phyloP scores from a whole-genome alignment of 2,888 invertebrate genomes.

The Himalopsyche kuldschensis region DNA sequence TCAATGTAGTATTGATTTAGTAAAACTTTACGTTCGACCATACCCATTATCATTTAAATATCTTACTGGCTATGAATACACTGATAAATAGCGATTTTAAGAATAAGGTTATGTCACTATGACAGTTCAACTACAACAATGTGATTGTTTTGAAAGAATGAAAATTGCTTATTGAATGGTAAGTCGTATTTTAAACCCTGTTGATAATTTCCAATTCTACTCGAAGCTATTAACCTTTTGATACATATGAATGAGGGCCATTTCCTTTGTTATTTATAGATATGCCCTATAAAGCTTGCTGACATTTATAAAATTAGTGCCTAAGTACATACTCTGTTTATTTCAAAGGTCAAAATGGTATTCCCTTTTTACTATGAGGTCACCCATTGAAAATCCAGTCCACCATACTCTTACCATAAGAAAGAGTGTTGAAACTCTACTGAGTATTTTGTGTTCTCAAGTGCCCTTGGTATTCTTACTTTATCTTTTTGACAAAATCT shows the following conservation, averaged over 20 bases:
- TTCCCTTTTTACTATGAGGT: background rate
- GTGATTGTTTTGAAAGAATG: background rate
- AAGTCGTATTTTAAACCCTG: background rate
- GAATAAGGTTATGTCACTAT: background rate
- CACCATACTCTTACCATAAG: background rate
- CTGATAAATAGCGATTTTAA: background rate
- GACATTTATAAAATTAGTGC: slow-evolving; percentile 11
- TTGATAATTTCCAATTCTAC: background rate
- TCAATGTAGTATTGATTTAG: no score
- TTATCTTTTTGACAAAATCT: background rate
- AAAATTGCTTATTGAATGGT: background rate
- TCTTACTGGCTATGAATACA: background rate
- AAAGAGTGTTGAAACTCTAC: background rate
- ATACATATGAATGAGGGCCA: background rate
- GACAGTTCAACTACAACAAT: background rate
- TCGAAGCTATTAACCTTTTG: background rate
- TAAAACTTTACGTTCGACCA: no score
- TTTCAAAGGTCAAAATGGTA: background rate
- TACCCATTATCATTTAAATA: no score
- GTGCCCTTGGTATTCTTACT: background rate
- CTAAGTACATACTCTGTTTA: background rate
- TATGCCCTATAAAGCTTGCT: slow-evolving; percentile 12
- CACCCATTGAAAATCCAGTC: background rate
- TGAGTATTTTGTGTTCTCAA: background rate
- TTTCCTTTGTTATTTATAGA: background rate